These are phyloP conservation scores for Knipowitschia caucasica DNA, from an alignment of 2,797 vertebrate genomes.

Conservation along the genomic window DNA sequence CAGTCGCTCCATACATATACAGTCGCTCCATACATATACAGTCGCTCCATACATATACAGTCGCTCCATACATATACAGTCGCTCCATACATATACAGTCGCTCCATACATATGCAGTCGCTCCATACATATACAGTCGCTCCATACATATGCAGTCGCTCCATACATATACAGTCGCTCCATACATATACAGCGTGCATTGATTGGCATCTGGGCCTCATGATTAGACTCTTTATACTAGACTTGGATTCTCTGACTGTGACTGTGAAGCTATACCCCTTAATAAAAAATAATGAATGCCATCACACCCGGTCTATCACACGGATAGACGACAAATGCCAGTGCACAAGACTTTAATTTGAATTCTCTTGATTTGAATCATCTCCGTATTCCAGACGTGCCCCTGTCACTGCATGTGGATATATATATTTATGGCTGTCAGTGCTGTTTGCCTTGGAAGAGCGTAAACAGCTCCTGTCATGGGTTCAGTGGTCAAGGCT, in stretches of 20 bases:
- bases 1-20: too few relatives aligned
- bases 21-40: too few relatives aligned
- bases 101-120: too few relatives aligned
- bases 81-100: too few relatives aligned
- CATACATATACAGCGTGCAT: neutral
- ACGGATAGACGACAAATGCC: neutral
- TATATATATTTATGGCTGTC: conserved; percentile 1
- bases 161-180: too few relatives aligned
- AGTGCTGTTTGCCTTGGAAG: conserved; percentile 29
- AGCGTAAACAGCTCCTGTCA: conserved; percentile 47
- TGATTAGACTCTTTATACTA: neutral
- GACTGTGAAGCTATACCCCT: neutral
- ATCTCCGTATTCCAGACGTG: neutral
- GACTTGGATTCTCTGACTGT: neutral
- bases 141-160: too few relatives aligned
- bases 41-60: too few relatives aligned
- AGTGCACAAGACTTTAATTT: neutral
- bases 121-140: too few relatives aligned
- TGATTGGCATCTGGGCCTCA: neutral
- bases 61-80: too few relatives aligned
- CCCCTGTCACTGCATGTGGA: conserved; percentile 11
- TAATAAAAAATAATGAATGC: neutral
- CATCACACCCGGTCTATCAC: neutral
- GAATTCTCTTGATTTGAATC: conserved; percentile 3
- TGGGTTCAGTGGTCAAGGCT: conserved; percentile 33